Base-by-base conservation (phyloP, 2,797 vertebrate genomes). In the Delichon dasypus region DNA sequence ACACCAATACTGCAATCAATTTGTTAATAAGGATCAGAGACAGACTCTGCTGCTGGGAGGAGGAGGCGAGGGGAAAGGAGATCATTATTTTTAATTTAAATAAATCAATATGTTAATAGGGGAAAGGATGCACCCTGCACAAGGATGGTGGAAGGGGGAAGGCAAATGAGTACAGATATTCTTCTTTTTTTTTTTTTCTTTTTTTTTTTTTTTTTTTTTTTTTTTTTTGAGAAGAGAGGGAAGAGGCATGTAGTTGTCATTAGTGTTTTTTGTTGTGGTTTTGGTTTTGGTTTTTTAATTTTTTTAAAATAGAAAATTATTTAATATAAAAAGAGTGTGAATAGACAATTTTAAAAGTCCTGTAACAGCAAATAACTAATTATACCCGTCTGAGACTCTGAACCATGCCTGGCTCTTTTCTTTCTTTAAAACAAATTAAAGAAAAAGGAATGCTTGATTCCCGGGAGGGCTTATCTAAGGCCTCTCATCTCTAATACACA, bases 401-500 rank as follows among this genome's bases (percentile, higher is more conserved):
- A 93, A 95, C 86, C 94, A 83, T 97, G 95, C 96, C 94, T 95
- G 50, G 77, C 71, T 90, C 92, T 97, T 95, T 95, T 94, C 87
- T 92, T 95, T 94, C 91, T 95, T 92, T 96, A 96, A 97, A 97
- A 97, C 91, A 97, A 95, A 96, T 97, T 93, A 97, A 97, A 98
- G 97, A 97, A 98, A 95, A 97, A 97, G 95, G 87, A 97, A 96
- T 96, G 97, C 95, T 97, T 96, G 91, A 96, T 94, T 97, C 97
- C 97, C 97, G 97, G n/a, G 97, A 97, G 96, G 90, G 93, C 96
- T 85, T 91, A 96, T 97, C 96, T 92, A 68, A 76, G 96, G 94
- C 90, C 93, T 97, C 97, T 98, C 94, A 76, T 97, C 96, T 98
- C 97, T 96, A 98, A 97, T 96, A 96, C 96, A 97, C 96, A 97